These are phyloP conservation scores for Furcifer pardalis DNA, from an alignment of 2,797 vertebrate genomes.

Conservation along the genomic window DNA sequence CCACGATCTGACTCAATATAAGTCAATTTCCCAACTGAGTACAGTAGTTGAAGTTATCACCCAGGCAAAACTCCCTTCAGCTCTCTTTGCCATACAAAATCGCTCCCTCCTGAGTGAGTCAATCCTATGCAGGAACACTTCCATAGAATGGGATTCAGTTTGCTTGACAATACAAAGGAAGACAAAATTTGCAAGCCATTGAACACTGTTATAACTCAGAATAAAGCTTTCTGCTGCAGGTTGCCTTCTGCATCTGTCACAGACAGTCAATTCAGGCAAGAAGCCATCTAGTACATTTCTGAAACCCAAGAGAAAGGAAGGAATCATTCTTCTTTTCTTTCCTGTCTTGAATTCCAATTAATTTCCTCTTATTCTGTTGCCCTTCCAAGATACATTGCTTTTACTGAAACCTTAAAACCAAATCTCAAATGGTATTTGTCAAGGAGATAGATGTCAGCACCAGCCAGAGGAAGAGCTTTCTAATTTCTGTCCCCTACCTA, in stretches of 20 bases:
- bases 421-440: slow-evolving; percentile 51
- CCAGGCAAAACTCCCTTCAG: background rate
- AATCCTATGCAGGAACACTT: background rate
- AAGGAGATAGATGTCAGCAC: slow-evolving; percentile 18
- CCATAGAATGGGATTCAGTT: background rate
- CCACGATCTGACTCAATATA: too few species aligned
- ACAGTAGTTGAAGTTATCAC: background rate
- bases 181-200: background rate
- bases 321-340: background rate
- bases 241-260: background rate
- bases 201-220: background rate
- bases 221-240: background rate
- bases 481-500: background rate
- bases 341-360: background rate
- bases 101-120: background rate
- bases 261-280: background rate
- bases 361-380: fast-evolving
- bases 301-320: fast-evolving
- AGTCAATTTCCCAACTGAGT: too few species aligned
- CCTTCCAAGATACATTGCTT: background rate
- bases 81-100: background rate
- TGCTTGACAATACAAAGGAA: background rate
- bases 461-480: slow-evolving; percentile 40
- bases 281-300: background rate
- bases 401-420: slow-evolving; percentile 31